Evolutionary conservation across 2,113 vertebrate species (phyloP), one percentile per base, ranked within the genome.

Genomic region (Semnornis frantzii): DNA sequence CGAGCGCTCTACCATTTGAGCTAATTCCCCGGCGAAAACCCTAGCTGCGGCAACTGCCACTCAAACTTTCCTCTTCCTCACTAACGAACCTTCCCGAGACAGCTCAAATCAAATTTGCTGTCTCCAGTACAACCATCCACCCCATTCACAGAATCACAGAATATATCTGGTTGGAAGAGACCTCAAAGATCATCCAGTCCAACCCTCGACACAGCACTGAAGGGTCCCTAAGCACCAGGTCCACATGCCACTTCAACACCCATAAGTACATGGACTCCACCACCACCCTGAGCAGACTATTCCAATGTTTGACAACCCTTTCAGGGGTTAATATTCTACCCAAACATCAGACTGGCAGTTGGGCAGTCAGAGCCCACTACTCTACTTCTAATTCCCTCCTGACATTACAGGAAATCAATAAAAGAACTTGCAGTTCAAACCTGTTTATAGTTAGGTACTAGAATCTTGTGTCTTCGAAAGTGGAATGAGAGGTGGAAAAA

Each of bases 41-140:
- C n/a, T n/a, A n/a, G n/a, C 0, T 0, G 0, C 0, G 1, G 2
- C 5, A 2, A 0, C 21, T 3, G 7, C 4, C 4, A 0, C 6
- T 39, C 77, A 0, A 3, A 3, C 10, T 18, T 1, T 1, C 1
- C 0, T 0, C 0, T 1, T 6, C 0, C 7, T 8, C 42, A 1
- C 14, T 0, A 30, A 5, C 1, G 4, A 1, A 37, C 30, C 9
- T 30, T 17, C 28, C 21, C 3, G 3, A 4, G 12, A 16, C 15
- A 9, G 6, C 3, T 1, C 4, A 2, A 3, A 4, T 4, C 16
- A 0, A 1, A 28, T 3, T 21, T 7, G 10, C 76, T 8, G 15
- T 0, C 50, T 37, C 21, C 10, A 3, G 2, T 2, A 21, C 14
- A 2, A 70, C 15, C 12, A 23, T 1, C 66, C 11, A 10, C 3